phyloP scores from a whole-genome alignment of 2,797 vertebrate genomes.

The Sebastes hubbsi region DNA sequence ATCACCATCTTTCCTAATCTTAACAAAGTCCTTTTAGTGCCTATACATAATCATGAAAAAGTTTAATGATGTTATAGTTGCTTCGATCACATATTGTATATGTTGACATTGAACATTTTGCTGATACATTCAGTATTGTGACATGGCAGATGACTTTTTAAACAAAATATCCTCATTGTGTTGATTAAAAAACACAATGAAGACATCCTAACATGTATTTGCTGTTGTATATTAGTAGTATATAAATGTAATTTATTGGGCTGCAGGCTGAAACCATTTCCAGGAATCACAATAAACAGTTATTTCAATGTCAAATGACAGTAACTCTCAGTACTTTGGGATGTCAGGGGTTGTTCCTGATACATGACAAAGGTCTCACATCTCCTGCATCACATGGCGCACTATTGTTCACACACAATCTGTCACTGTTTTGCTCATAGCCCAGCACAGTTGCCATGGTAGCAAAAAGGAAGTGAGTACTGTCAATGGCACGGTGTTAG shows the following conservation, averaged over 20 bases:
- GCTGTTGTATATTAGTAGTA: not conserved
- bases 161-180: not conserved
- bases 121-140: too few species aligned
- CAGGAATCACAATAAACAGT: not conserved
- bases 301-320: conserved; percentile 25
- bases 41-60: not conserved
- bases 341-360: conserved; percentile 46
- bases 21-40: not conserved
- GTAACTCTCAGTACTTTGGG: not conserved
- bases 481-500: conserved; percentile 48
- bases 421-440: conserved; percentile 61
- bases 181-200: not conserved
- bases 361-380: conserved; percentile 48
- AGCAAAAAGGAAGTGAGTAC: conserved; percentile 72
- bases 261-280: not conserved
- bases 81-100: too few species aligned
- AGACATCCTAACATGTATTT: not conserved
- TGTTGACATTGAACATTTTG: too few species aligned
- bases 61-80: too few species aligned
- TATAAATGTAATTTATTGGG: not conserved
- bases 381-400: conserved; percentile 52
- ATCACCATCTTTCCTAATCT: not conserved
- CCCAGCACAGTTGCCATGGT: conserved; percentile 58
- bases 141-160: too few species aligned
- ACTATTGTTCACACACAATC: conserved; percentile 58